phyloP scores from a whole-genome alignment of 2,113 vertebrate genomes.

The Morphnarchus princeps region DNA sequence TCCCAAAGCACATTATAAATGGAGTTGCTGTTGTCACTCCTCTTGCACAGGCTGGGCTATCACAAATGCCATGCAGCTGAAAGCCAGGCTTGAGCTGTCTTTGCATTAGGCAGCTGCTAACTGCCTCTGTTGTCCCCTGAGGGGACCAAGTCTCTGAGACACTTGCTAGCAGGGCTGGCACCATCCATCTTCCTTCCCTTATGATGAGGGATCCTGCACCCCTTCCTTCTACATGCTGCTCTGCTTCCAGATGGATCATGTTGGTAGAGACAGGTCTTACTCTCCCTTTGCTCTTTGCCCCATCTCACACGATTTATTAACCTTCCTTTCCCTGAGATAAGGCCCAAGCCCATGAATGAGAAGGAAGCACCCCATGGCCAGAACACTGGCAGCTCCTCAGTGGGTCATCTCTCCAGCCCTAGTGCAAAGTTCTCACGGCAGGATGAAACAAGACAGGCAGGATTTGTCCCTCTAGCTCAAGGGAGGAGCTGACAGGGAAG shows the following conservation, averaged over 20 bases:
- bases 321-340: not conserved
- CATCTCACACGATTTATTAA: not conserved
- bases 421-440: not conserved
- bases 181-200: not conserved
- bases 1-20: not conserved
- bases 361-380: not conserved
- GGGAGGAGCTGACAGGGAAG: not conserved
- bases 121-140: not conserved
- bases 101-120: not conserved
- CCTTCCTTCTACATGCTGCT: not conserved
- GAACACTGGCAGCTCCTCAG: not conserved
- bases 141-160: not conserved
- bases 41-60: not conserved
- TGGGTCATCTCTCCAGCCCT: no score
- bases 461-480: not conserved
- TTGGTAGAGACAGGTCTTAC: not conserved
- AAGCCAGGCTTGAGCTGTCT: not conserved
- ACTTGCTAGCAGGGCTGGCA: not conserved
- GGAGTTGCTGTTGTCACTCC: constrained; percentile 20
- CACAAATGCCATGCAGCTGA: not conserved
- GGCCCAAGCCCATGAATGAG: not conserved
- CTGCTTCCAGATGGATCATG: not conserved
- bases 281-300: not conserved
- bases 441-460: not conserved
- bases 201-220: not conserved